A percentile compares a stretch with the other conserved stretches of the same genome.
Evolutionary conservation across 2,113 vertebrate genomes (phyloP).

Genomic region (Tyrannus savana): DNA sequence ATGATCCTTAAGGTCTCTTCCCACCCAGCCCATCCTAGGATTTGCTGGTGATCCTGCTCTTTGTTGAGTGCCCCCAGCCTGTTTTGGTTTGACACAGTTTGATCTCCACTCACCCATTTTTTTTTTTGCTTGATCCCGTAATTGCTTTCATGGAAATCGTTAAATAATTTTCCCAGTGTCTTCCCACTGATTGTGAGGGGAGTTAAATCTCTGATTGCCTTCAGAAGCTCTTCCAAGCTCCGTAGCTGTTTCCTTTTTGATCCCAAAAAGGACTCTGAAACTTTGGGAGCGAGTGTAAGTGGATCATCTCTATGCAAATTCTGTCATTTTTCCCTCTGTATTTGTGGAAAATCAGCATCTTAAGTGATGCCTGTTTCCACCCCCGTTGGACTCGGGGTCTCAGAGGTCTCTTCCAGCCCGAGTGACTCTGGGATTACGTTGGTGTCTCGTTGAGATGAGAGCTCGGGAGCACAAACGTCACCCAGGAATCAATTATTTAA

Average conservation of each 20-base stretch:
- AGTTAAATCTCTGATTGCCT: background rate
- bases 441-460: background rate
- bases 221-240: background rate
- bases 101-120: fast-evolving
- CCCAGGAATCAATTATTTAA: background rate
- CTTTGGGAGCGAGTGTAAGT: background rate
- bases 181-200: background rate
- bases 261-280: background rate
- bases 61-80: background rate
- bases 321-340: background rate
- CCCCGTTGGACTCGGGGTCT: background rate
- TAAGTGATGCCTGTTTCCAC: background rate
- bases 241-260: background rate
- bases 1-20: background rate
- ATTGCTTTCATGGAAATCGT: background rate
- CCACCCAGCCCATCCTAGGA: background rate
- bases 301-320: conserved; percentile 11
- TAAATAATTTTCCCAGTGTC: background rate
- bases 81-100: background rate
- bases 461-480: background rate
- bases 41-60: background rate
- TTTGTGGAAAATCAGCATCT: background rate
- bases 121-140: background rate
- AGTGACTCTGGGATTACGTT: background rate
- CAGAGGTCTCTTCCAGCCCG: background rate